Base-by-base conservation (phyloP, 2,888 invertebrate genomes). In the Tachina grossa region DNA sequence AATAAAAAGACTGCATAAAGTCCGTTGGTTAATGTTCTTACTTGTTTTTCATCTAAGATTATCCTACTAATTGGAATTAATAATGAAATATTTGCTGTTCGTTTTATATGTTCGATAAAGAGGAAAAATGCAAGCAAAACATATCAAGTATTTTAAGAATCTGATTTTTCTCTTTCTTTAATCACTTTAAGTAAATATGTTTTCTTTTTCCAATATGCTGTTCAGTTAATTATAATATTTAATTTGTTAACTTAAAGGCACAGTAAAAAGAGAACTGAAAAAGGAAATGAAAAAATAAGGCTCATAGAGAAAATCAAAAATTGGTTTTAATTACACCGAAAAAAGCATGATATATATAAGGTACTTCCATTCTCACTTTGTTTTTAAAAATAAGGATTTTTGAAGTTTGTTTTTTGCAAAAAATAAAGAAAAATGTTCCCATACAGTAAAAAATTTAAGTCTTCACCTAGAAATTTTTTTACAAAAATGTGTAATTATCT, bases 61-160 rank as follows among this genome's bases (percentile, higher is more conserved):
- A 45, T 53, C 47, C 65, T 31, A 22, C 55, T 80, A 65, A 80
- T 80, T 80, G 80, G 57, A 80, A 72, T 72, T 72, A 65, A 65
- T 65, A 72, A 65, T 72, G 51, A 80, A 63, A 78, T 51, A 16
- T 69, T 77, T 68, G 19, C 39, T 68, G 22, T 6, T 9, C n/a
- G 11, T 59, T 59, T 61, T 22, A 2, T 39, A 10, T 49, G 31
- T 5, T 47, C 2, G 39, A 31, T 6, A 6, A 31, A 31, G 31
- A 51, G n/a, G 10, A 51, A 2, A 65, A 51, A 53, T 2, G 19
- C n/a, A 22, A 19, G 59, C 1, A 43, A 16, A 51, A 47, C 11
- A 9, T n/a, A 47, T 47, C 49, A 49, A 9, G 47, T n/a, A 11
- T 19, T 45, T n/a, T 68, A 49, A 49, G 49, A 31, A 14, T n/a